phyloP scores from a whole-genome alignment of 2,797 vertebrate species.

The Falco naumanni region DNA sequence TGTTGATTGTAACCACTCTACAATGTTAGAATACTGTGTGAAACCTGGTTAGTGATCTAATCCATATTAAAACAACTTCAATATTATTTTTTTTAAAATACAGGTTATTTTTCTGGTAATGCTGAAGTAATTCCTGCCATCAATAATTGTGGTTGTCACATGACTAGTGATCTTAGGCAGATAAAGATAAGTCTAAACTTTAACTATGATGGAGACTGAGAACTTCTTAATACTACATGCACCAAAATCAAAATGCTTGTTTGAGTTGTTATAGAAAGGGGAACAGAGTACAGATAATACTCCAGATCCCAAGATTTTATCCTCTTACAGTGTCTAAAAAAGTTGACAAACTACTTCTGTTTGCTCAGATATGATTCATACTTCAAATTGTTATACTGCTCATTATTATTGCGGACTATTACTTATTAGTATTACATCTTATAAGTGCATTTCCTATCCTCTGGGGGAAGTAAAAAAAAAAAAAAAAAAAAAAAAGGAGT shows the following conservation, averaged over 20 bases:
- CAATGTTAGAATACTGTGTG: neutral
- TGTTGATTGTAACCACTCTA: neutral
- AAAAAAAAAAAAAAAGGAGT: neutral
- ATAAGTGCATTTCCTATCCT: neutral
- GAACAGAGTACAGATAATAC: neutral
- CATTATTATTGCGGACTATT: neutral
- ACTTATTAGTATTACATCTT: neutral
- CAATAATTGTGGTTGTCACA: neutral
- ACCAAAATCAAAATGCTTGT: neutral
- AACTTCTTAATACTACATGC: neutral
- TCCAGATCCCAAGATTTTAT: neutral
- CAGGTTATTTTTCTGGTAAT: accelerated
- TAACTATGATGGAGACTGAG: neutral
- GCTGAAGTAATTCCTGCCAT: neutral
- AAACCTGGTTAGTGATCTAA: neutral
- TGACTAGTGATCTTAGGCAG: neutral
- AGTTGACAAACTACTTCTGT: neutral
- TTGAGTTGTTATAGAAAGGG: neutral
- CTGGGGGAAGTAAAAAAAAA: neutral
- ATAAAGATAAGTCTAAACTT: neutral
- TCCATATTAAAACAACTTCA: neutral
- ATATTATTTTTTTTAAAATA: neutral
- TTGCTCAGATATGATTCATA: neutral
- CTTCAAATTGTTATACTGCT: neutral
- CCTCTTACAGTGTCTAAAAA: accelerated